Conservation (phyloP, 2,888 invertebrate genomes). For the Masnerella sp. region DNA sequence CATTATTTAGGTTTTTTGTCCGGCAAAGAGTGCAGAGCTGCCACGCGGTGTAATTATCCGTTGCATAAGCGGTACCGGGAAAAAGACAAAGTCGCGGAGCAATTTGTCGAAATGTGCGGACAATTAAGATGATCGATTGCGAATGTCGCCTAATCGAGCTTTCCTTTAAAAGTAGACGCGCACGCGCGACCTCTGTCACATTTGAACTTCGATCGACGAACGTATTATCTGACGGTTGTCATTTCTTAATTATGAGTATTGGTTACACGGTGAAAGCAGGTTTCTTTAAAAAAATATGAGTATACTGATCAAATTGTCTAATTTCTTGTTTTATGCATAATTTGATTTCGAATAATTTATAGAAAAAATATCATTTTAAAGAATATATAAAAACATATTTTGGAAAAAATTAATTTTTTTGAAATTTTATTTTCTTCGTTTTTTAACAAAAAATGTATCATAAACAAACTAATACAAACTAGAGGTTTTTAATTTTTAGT, state of each 20-base stretch:
- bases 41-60: conserved; percentile 1
- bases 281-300: too few relatives aligned
- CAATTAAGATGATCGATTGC: conserved; percentile 19
- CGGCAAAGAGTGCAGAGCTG: neutral
- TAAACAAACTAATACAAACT: too few relatives aligned
- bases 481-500: too few relatives aligned
- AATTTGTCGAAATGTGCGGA: neutral
- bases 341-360: too few relatives aligned
- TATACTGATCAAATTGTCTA: too few relatives aligned
- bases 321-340: too few relatives aligned
- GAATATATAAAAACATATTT: too few relatives aligned
- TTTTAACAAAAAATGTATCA: too few relatives aligned
- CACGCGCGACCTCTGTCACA: conserved; percentile 7
- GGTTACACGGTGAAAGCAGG: neutral
- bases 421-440: too few relatives aligned
- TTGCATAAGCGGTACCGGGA: conserved; percentile 6
- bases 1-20: conserved; percentile 18
- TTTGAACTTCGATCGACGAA: conserved; percentile 11
- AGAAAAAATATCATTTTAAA: too few relatives aligned
- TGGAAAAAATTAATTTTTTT: too few relatives aligned
- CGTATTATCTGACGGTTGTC: neutral
- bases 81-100: neutral
- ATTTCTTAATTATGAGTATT: neutral
- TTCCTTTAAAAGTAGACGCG: conserved; percentile 5
- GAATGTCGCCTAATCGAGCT: conserved; percentile 9